Base-by-base conservation (phyloP, 2,888 invertebrate genomes). In the Lasiommata megera region DNA sequence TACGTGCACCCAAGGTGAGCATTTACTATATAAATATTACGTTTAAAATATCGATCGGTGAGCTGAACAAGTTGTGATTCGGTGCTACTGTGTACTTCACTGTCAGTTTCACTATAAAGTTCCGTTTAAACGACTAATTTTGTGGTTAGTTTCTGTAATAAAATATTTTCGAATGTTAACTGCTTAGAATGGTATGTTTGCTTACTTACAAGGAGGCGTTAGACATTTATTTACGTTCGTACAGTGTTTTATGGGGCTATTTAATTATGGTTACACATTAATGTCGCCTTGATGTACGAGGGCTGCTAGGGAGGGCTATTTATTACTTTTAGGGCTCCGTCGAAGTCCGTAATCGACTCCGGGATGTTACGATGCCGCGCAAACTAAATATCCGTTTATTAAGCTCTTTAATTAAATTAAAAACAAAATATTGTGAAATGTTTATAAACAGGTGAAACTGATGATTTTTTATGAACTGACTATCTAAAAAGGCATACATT, bases 1-100 rank as follows among this genome's bases (percentile, higher is more conserved):
- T 91, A 91, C 91, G 85, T 88, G 84, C 76, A 86, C 76, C 77
- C 83, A 90, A 91, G 91, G 91, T 91, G 80, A 86, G 86, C 75
- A 79, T 80, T 82, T 76, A 75, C 46, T 31, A 71, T 74, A 80
- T 77, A 84, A 86, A 86, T 85, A 87, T 80, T 80, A 70, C 72
- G 29, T 72, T 78, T 81, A 79, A 79, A 77, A 66, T 79, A 86
- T 84, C 77, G 82, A 87, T 87, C 82, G 74, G 64, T 57, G 40
- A 29, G 44, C 11, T 44, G 48, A 36, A 5, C 40, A 41, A 47
- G 14, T 38, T 23, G 16, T 50, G 31, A 38, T 46, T 46, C 1
- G 1, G 23, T n/a, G 16, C 17, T 44, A 34, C 5, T 40, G 44
- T 40, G 31, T 17, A 23, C 12, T 34, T 34, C 0, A 34, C 34